Base-by-base conservation (phyloP, 1,140 invertebrate species). In the Plodia interpunctella region DNA sequence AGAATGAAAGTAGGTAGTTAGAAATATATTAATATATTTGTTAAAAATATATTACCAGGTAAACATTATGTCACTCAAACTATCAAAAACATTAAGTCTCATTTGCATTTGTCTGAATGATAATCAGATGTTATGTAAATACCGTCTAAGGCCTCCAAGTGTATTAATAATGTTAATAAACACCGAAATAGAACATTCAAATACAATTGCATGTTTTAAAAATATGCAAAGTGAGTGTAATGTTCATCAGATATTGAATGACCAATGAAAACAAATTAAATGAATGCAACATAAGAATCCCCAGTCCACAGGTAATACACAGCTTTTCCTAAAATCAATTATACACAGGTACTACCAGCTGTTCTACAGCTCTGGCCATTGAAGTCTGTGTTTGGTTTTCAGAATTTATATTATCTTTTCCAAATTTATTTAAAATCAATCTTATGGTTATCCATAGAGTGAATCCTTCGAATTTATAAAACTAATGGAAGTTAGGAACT, bases 61-160 rank as follows among this genome's bases (percentile, higher is more conserved):
- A 44, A 44, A 6, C 38, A 44, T 44, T 44, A 44, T 44, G 38
- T 17, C 38, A 44, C 15, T 15, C 38, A 44, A 44, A 44, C 15
- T 44, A 44, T 44, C 38, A 15, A 44, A 44, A 17, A 1, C 38
- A 44, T 44, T 44, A 15, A 15, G 13, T 44, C 38, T 44, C 38
- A 44, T 44, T 44, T 44, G 38, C 38, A 44, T 44, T 15, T 44
- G 38, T 2, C 2, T 44, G 38, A 15, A 44, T 44, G 38, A 17
- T 44, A 44, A 44, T 44, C 38, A 44, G 38, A 44, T 44, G 38
- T 44, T 44, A 44, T 44, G 38, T 44, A 44, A 44, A 44, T 44
- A 44, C 38, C 3, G 38, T 44, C 38, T 17, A 17, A 44, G 15
- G 38, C 38, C n/a, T 15, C 38, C 15, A 17, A 44, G 38, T 44